Evolutionary conservation across 2,113 vertebrate genomes (phyloP).

Genomic region (Platycercus adscitus): DNA sequence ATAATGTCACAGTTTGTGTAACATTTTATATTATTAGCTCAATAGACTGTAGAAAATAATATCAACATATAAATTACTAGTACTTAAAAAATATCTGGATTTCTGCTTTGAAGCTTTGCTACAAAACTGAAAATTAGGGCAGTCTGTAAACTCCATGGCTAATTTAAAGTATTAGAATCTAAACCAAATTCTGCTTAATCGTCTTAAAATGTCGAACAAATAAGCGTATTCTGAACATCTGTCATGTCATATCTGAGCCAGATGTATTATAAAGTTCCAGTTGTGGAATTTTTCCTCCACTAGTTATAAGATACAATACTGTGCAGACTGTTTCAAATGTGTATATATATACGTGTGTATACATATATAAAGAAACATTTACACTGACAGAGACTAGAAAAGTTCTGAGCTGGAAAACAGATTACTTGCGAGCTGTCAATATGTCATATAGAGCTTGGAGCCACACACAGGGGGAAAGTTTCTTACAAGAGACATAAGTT

Average conservation of each 20-base stretch:
- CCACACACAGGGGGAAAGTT: neutral
- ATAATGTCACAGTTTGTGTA: neutral
- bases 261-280: constrained; percentile 6
- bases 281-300: neutral
- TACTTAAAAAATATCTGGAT: neutral
- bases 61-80: neutral
- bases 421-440: neutral
- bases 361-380: neutral
- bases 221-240: neutral
- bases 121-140: neutral
- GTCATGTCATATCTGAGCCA: constrained; percentile 4
- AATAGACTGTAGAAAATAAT: neutral
- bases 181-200: constrained; percentile 10
- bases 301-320: neutral
- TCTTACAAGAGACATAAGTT: neutral
- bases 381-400: neutral
- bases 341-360: accelerated
- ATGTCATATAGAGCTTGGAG: neutral
- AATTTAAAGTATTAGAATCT: constrained; percentile 24
- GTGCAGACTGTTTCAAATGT: neutral
- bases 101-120: neutral
- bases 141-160: neutral
- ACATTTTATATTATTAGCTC: neutral
- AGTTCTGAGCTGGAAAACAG: neutral
- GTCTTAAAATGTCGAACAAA: neutral